Evolutionary conservation across 2,113 vertebrate species (phyloP), one percentile per base, ranked within the genome.

Genomic region (Pristiophorus japonicus): DNA sequence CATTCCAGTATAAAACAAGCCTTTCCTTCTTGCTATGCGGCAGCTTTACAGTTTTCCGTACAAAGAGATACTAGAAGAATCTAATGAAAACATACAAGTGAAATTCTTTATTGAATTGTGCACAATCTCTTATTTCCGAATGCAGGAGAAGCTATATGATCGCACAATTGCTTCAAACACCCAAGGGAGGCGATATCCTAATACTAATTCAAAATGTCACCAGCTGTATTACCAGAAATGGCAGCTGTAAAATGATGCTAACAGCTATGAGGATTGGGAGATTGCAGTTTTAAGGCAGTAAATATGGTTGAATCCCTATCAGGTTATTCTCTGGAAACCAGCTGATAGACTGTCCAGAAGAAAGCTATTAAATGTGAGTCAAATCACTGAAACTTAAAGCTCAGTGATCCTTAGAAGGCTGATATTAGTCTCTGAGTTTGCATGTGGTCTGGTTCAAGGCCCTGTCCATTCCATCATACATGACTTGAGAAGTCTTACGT

Each of bases 241-340:
- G 30, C 55, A 91, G 88, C 30, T 63, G 88, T 18, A 63, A 91
- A 91, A 59, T 63, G 51, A 91, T 62, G 55, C 47, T 34, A 59
- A 63, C 14, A 62, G 11, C 59, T 38, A 16, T 38, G 59, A 91
- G 47, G 8, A 16, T n/a, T 91, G 4, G 14, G 34, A 62, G 30
- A 91, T 63, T 91, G 85, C 88, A 63, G 88, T 91, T 30, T 12
- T n/a, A n/a, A 88, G 45, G 85, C 85, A 88, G 55, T 62, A 20
- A 34, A 91, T 91, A 63, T n/a, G 14, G 30, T 55, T 63, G 88
- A 62, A 63, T 91, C 88, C 27, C 59, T 63, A 63, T n/a, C 34
- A 20, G n/a, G 12, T 34, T 22, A 88, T 88, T 88, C 85, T 88
- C 24, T 47, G 2, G 85, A 84, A 84, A 55, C 20, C 22, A 88